These are phyloP conservation scores for Limnephilus lunatus DNA, from an alignment of 2,888 invertebrate species.

Conservation along the genomic window DNA sequence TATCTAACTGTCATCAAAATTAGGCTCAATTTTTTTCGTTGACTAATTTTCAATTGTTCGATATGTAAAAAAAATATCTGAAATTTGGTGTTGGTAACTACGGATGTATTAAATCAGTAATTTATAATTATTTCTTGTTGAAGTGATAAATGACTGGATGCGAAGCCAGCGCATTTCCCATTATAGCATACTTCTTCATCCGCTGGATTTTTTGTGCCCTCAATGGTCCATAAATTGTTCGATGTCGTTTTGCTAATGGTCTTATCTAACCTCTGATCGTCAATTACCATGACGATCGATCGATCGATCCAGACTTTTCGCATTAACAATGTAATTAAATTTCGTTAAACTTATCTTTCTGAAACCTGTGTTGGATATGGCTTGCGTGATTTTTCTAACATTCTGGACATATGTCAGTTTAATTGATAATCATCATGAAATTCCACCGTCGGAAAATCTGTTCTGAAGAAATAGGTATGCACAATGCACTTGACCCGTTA, in stretches of 20 bases:
- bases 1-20: neutral
- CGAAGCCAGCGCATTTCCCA: neutral
- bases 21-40: neutral
- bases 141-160: neutral
- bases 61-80: too few species aligned
- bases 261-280: neutral
- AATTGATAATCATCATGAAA: constrained; percentile 43
- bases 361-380: neutral
- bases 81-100: too few species aligned
- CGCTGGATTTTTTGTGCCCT: neutral
- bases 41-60: neutral
- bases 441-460: neutral
- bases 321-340: constrained; percentile 19
- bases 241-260: neutral
- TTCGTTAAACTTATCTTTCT: neutral
- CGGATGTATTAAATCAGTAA: neutral
- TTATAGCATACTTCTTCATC: neutral
- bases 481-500: constrained; percentile 16
- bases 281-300: neutral
- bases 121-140: neutral
- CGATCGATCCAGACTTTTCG: constrained; percentile 2
- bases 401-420: constrained; percentile 13
- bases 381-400: neutral
- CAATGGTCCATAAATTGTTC: neutral
- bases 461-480: neutral